Base-by-base conservation (phyloP, 2,888 invertebrate genomes). In the Dexiosoma caninum region DNA sequence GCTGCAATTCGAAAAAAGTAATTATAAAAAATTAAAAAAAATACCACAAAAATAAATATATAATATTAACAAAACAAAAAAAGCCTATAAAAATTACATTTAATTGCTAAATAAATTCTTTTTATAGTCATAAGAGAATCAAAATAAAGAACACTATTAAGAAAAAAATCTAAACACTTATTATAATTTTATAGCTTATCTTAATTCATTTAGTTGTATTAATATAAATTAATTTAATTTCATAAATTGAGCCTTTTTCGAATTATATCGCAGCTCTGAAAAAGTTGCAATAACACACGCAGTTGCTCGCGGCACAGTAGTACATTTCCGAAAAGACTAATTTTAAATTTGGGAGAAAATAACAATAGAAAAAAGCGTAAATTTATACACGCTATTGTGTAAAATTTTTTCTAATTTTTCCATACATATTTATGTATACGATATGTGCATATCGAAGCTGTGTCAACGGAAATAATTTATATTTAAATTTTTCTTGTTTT, bases 31-130 rank as follows among this genome's bases (percentile, higher is more conserved):
- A 57, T 57, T 60, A n/a, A 69, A 80, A 57, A 70, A 70, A 74
- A 57, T 78, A 81, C 59, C 66, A 79, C 77, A 81, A 79, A 81
- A 81, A 71, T n/a, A n/a, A n/a, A n/a, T n/a, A n/a, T 64, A 69
- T 77, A 64, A 82, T 74, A 77, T 72, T 71, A 71, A 53, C 51
- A 60, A 72, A 46, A 12, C 40, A 49, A 64, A 27, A 74, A 67
- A 77, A 81, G 81, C 81, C 81, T 81, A 72, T 77, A 69, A 81
- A 62, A 81, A 77, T 67, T 81, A 51, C 67, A 78, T 75, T 78
- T 78, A 78, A 74, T 49, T 75, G 78, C 78, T 78, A 78, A 78
- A 78, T 72, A 77, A 83, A 83, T 81, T 84, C 78, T 83, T 76
- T 83, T 78, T 80, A 49, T 27, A n/a, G 69, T 82, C 70, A 78